Conservation (phyloP, 2,888 invertebrate genomes). For the Papilio demoleus region DNA sequence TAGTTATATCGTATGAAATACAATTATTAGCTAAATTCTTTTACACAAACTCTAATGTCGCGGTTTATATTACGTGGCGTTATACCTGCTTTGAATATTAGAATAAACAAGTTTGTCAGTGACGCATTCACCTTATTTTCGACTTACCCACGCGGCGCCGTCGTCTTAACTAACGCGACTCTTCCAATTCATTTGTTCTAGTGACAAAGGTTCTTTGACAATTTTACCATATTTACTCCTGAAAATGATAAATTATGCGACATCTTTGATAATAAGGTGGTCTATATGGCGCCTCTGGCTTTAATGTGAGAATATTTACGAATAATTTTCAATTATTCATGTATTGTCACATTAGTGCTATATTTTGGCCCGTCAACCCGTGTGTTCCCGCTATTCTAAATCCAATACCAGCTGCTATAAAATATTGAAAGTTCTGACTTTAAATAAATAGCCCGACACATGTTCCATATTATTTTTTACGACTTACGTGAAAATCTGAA, state of each 20-base stretch:
- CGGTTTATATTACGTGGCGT: not conserved
- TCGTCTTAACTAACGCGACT: not conserved
- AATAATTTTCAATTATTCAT: too few species aligned
- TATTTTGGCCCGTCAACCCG: too few species aligned
- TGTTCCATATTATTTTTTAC: too few species aligned
- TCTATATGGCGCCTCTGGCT: not conserved
- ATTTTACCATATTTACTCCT: not conserved
- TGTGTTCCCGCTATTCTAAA: too few species aligned
- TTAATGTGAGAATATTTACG: not conserved
- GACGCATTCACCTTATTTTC: not conserved
- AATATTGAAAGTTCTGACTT: too few species aligned
- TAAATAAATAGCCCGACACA: too few species aligned
- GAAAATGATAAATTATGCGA: not conserved
- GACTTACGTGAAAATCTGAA: too few species aligned
- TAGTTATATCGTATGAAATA: too few species aligned
- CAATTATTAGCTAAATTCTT: too few species aligned
- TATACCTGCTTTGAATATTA: not conserved
- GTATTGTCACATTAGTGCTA: too few species aligned
- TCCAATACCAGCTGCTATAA: too few species aligned
- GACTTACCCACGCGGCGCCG: not conserved
- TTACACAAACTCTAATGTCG: not conserved
- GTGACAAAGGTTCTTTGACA: not conserved
- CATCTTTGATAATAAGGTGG: not conserved
- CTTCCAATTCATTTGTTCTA: not conserved
- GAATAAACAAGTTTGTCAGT: not conserved